phyloP scores from a whole-genome alignment of 2,797 vertebrate genomes.

The Gymnocypris eckloni region DNA sequence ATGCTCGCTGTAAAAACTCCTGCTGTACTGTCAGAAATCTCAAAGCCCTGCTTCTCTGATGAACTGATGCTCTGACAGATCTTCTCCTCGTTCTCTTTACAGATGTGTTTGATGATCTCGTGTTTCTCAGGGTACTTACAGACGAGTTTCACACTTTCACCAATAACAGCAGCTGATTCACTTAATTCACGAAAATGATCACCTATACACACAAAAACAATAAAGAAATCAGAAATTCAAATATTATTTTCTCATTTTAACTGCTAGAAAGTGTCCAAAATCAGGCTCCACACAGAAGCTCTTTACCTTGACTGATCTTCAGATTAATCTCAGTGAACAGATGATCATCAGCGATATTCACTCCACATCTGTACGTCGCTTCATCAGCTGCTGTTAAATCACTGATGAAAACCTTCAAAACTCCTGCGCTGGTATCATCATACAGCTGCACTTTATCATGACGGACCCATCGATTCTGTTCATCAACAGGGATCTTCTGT shows the following conservation, averaged over 20 bases:
- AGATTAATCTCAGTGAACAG: conserved; percentile 14
- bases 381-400: not conserved
- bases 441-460: not conserved
- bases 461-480: not conserved
- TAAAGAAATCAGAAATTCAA: not conserved
- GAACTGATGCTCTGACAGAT: conserved; percentile 7
- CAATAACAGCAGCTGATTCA: not conserved
- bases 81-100: not conserved
- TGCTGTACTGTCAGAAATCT: not conserved
- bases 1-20: conserved; percentile 28
- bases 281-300: too few relatives aligned
- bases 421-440: not conserved
- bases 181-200: not conserved
- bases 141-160: conserved; percentile 17
- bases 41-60: not conserved
- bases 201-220: not conserved
- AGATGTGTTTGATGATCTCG: conserved; percentile 11
- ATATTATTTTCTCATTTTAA: not conserved
- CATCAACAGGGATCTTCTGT: not conserved
- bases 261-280: not conserved
- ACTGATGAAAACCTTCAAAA: not conserved
- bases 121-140: not conserved
- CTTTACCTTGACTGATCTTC: not conserved
- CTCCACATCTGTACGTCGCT: not conserved
- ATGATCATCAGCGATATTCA: not conserved